These are phyloP conservation scores for Pangasius macronema DNA, from an alignment of 2,797 vertebrate species.

Conservation along the genomic window DNA sequence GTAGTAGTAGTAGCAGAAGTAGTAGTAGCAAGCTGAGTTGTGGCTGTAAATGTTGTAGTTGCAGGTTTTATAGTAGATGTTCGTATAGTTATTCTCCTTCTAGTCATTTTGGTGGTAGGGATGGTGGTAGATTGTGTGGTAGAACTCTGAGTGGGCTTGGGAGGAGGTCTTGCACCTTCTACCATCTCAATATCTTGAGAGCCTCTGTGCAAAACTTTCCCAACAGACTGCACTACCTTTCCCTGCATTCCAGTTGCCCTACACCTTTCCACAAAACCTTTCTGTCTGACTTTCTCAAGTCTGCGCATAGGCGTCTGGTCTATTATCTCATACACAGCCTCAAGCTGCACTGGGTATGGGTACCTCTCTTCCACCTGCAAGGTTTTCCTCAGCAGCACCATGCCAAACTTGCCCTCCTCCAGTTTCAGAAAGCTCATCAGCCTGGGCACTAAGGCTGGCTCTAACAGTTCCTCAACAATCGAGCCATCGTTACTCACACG, in stretches of 20 bases:
- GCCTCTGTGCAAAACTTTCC: conserved; percentile 29
- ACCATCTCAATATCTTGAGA: conserved; percentile 58
- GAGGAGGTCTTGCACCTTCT: conserved; percentile 47
- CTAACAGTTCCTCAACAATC: conserved; percentile 78
- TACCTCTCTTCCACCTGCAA: conserved; percentile 85
- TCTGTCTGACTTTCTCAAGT: conserved; percentile 85
- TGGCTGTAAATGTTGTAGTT: conserved; percentile 28
- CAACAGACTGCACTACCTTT: conserved; percentile 70
- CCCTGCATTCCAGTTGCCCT: conserved; percentile 83
- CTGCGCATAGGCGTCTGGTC: conserved; percentile 80
- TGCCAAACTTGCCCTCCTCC: conserved; percentile 85
- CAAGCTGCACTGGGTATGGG: conserved; percentile 84
- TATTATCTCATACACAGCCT: conserved; percentile 84
- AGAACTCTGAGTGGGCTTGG: conserved; percentile 57
- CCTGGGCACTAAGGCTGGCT: conserved; percentile 77
- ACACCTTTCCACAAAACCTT: conserved; percentile 83
- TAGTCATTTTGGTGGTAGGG: neutral
- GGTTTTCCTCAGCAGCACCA: conserved; percentile 85
- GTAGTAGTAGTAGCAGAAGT: conserved; percentile 33
- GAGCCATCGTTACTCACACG: conserved; percentile 80
- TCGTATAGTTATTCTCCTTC: neutral
- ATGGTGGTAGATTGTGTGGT: conserved; percentile 20
- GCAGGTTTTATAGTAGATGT: conserved; percentile 28
- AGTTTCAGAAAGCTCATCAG: conserved; percentile 84
- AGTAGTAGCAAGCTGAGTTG: conserved; percentile 58